Evolutionary conservation across 2,888 invertebrate genomes (phyloP), one percentile per base, ranked within the genome.

Genomic region (Pimpla rufipes): DNA sequence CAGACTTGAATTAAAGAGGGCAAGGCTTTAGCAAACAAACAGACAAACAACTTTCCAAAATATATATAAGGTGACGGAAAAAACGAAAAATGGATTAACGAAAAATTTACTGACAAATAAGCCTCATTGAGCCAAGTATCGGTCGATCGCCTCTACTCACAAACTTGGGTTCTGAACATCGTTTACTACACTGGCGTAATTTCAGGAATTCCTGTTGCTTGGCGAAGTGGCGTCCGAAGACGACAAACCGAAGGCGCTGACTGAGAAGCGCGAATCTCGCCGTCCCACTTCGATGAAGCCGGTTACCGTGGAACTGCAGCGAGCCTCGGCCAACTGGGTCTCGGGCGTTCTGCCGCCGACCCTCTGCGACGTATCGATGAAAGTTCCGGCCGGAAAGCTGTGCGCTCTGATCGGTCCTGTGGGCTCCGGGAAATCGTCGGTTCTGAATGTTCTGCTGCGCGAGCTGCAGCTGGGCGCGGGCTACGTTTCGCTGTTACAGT

Each of bases 391-490:
- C 0, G 94, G 94, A 0, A 85, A 94, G 75, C 87, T 95, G 18
- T 93, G 94, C 37, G 95, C 95, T 0, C 90, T 96, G 1, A 95
- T 96, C 37, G 97, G 96, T 10, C 94, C 95, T 2, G 96, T 96
- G 0, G 97, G 96, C 11, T 93, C 95, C 1, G 96, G 96, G 64
- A 97, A 96, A 88, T 93, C 93, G 0, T 93, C 94, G 10, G 73
- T 94, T 0, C 87, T 94, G 1, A 91, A 94, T 81, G 81, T 94
- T 47, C 88, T 94, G 16, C 85, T 94, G 57, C 93, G 92, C 1
- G 94, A 94, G 87, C 85, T 94, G 42, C 88, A 90, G 0, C 81
- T 94, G n/a, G 93, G 92, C 8, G 92, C 93, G 21, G 94, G 94
- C 0, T 90, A 71, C 1, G 84, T 94, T 0, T 84, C 70, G 0